phyloP scores from a whole-genome alignment of 2,113 vertebrate genomes.

The Cnemophilus loriae region DNA sequence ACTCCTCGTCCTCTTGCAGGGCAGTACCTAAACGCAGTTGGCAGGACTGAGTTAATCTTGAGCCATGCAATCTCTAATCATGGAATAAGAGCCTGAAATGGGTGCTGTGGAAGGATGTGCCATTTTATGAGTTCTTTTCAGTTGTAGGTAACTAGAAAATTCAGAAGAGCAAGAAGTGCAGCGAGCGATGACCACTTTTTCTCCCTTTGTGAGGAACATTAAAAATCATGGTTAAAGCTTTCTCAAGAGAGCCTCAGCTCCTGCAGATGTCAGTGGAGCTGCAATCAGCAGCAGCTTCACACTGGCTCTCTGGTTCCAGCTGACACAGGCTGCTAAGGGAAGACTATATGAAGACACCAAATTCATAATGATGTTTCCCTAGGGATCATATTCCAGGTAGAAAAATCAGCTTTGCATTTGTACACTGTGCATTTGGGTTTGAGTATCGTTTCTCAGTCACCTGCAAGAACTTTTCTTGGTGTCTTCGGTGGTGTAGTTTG shows the following conservation, averaged over 20 bases:
- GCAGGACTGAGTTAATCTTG: background rate
- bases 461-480: background rate
- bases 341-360: background rate
- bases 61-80: too few relatives aligned
- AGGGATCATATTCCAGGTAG: background rate
- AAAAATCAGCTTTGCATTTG: background rate
- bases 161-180: background rate
- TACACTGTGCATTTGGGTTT: background rate
- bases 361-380: background rate
- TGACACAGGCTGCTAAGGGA: background rate
- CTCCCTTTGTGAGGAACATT: background rate
- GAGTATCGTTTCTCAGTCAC: background rate
- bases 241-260: background rate
- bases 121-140: background rate
- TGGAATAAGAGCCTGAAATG: background rate
- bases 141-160: background rate
- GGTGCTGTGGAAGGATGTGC: background rate
- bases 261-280: background rate
- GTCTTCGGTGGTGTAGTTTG: background rate
- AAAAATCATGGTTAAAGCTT: background rate
- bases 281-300: background rate
- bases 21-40: background rate
- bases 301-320: background rate
- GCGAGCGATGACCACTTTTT: fast-evolving
- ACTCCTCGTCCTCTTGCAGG: background rate